These are phyloP conservation scores for Amorpha juglandis DNA, from an alignment of 2,888 invertebrate genomes.

Conservation along the genomic window DNA sequence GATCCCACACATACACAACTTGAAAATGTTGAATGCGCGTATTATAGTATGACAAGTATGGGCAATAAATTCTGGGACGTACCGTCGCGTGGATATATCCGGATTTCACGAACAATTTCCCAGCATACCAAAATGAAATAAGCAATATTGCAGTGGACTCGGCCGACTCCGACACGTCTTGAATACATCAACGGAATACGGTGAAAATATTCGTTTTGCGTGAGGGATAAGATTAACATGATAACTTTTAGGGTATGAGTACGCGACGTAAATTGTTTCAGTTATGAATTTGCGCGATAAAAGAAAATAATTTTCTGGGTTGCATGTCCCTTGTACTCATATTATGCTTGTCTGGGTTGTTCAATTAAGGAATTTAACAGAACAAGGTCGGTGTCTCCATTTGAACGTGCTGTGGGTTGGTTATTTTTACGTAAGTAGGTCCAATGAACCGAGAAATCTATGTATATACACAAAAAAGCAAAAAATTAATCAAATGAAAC, in stretches of 20 bases:
- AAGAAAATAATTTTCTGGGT: too few relatives aligned
- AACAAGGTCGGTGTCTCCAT: too few relatives aligned
- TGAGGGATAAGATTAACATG: background rate
- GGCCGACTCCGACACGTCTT: conserved; percentile 25
- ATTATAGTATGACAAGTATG: background rate
- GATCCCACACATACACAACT: background rate
- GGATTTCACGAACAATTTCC: conserved; percentile 33
- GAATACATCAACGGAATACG: conserved; percentile 7
- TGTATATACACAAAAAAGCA: too few relatives aligned
- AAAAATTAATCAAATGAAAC: too few relatives aligned
- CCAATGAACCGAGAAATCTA: too few relatives aligned
- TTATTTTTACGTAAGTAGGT: too few relatives aligned
- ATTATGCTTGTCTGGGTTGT: too few relatives aligned
- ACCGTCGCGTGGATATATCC: background rate
- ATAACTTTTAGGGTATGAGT: background rate
- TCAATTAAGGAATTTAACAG: too few relatives aligned
- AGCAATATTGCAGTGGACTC: conserved; percentile 36
- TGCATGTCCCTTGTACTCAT: too few relatives aligned
- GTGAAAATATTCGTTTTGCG: background rate
- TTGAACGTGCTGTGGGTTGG: too few relatives aligned
- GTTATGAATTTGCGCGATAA: background rate
- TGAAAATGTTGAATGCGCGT: background rate
- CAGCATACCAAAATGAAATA: conserved; percentile 38
- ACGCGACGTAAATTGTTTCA: background rate
- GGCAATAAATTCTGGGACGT: background rate